Evolutionary conservation across 1,140 invertebrate genomes (phyloP).

Genomic region (Drosophila persimilis): DNA sequence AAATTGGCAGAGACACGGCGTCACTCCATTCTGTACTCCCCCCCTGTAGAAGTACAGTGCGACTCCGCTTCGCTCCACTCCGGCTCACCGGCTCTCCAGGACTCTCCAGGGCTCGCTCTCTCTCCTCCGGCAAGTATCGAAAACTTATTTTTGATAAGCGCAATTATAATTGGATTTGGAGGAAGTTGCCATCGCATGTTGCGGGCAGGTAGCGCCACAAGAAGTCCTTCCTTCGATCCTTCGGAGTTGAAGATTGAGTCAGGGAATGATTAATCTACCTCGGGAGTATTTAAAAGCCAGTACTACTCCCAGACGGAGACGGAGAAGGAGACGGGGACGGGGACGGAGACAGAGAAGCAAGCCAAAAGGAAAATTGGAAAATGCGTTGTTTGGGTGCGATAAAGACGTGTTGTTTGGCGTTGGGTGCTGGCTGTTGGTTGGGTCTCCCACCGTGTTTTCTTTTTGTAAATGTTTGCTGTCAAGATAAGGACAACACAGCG

Average conservation of each 20-base stretch:
- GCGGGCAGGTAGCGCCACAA: slow-evolving; percentile 23
- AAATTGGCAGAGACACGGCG: slow-evolving; percentile 68
- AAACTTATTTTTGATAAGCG: slow-evolving; percentile 83
- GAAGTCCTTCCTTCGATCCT: too few relatives aligned
- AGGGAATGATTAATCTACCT: slow-evolving; percentile 74
- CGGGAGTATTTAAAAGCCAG: slow-evolving; percentile 77
- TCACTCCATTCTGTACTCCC: too few relatives aligned
- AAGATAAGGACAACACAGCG: slow-evolving; percentile 75
- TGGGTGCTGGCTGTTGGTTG: background rate
- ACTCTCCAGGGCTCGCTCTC: slow-evolving; percentile 1
- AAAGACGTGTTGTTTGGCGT: slow-evolving; percentile 23
- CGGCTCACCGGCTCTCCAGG: background rate
- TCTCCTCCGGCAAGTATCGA: slow-evolving; percentile 64
- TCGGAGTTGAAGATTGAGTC: slow-evolving; percentile 23
- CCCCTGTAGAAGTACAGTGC: too few relatives aligned
- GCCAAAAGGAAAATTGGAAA: slow-evolving; percentile 69
- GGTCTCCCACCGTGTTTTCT: slow-evolving; percentile 35
- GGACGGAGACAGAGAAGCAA: slow-evolving; percentile 11
- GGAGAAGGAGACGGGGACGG: background rate
- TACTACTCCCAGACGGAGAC: slow-evolving; percentile 15
- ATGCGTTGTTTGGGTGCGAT: slow-evolving; percentile 50
- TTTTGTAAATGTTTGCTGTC: slow-evolving; percentile 81
- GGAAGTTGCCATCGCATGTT: slow-evolving; percentile 55
- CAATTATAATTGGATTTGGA: slow-evolving; percentile 83
- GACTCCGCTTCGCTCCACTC: slow-evolving; percentile 7